These are phyloP conservation scores for Deroplatys truncata DNA, from an alignment of 2,888 invertebrate genomes.

Conservation along the genomic window DNA sequence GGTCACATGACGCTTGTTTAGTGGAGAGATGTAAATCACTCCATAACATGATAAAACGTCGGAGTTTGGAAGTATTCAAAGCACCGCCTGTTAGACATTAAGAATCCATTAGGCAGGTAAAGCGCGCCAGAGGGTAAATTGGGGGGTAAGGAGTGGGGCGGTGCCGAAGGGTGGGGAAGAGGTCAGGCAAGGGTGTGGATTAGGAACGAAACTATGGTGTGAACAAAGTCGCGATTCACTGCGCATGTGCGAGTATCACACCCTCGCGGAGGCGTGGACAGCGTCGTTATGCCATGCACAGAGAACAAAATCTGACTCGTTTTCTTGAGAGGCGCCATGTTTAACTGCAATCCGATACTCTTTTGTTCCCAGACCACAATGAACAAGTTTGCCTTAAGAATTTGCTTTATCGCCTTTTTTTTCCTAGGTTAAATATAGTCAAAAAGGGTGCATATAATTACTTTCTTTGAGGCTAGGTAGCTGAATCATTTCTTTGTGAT, in stretches of 20 bases:
- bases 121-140: not conserved
- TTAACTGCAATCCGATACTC: not conserved
- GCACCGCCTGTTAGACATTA: not conserved
- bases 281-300: not conserved
- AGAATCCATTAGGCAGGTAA: not conserved
- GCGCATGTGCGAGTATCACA: not conserved
- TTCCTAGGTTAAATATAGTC: no score
- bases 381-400: not conserved
- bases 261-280: not conserved
- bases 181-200: not conserved
- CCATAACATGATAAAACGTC: no score
- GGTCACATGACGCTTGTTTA: no score
- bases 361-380: not conserved
- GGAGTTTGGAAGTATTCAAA: no score
- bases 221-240: not conserved
- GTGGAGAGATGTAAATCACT: no score
- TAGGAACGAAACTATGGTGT: not conserved
- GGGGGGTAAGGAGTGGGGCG: not conserved
- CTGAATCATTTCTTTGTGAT: no score
- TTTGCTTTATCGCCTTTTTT: not conserved
- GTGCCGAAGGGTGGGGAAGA: not conserved
- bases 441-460: no score
- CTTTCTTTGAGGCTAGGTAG: no score
- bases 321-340: not conserved
- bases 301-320: not conserved